These are phyloP conservation scores for Eulemur coronatus DNA, from an alignment of 2,797 vertebrate genomes.

Conservation along the genomic window DNA sequence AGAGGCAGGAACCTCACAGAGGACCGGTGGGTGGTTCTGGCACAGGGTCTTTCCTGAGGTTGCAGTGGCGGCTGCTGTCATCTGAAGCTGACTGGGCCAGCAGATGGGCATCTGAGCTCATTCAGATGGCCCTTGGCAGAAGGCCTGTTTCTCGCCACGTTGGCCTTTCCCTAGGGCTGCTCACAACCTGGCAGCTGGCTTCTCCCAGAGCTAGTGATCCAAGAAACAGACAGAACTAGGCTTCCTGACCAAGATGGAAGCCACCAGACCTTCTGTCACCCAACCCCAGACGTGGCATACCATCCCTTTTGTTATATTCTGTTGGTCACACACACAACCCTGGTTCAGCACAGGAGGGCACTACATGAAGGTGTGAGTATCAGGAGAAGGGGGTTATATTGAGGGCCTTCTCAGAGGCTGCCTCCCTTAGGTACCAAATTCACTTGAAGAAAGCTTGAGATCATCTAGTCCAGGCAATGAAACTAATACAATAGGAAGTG, in stretches of 20 bases:
- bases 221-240: not conserved
- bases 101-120: not conserved
- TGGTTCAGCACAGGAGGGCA: not conserved
- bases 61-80: not conserved
- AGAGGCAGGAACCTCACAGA: not conserved
- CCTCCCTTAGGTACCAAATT: not conserved
- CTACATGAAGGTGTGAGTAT: not conserved
- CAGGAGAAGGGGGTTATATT: not conserved
- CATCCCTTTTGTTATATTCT: not conserved
- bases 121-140: not conserved
- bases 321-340: not conserved
- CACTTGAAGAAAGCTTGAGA: not conserved
- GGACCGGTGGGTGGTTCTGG: not conserved
- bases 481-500: not conserved
- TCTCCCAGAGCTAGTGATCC: not conserved
- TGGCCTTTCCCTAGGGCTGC: not conserved
- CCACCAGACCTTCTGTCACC: not conserved
- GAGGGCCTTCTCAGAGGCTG: not conserved
- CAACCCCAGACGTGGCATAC: not conserved
- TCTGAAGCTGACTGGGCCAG: not conserved
- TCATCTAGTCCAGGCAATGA: not conserved
- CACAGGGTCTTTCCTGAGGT: not conserved
- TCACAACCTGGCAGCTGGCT: not conserved
- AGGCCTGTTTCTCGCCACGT: not conserved
- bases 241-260: not conserved